phyloP scores from a whole-genome alignment of 2,888 invertebrate genomes.

The Acheta domesticus region DNA sequence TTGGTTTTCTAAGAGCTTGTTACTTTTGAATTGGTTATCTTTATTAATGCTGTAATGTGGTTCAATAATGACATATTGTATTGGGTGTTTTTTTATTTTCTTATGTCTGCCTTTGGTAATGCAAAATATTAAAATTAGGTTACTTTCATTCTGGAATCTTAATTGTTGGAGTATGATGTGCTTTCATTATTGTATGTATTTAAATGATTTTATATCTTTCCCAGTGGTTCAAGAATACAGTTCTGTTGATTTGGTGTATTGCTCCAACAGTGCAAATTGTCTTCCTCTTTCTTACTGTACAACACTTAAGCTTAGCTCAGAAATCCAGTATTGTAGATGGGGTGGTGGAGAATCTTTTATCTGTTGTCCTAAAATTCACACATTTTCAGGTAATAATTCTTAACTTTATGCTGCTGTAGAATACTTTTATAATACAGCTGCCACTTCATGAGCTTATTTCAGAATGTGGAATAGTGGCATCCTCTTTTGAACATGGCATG shows the following conservation, averaged over 20 bases:
- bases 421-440: neutral
- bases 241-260: constrained; percentile 1
- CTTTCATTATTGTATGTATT: too few relatives aligned
- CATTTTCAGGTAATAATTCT: constrained; percentile 20
- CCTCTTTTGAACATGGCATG: constrained; percentile 29
- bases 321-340: constrained; percentile 35
- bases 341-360: constrained; percentile 33
- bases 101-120: too few relatives aligned
- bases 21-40: neutral
- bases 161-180: too few relatives aligned
- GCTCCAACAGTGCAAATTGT: constrained; percentile 22
- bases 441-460: constrained; percentile 20
- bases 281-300: constrained; percentile 27
- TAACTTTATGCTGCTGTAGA: constrained; percentile 34
- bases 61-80: neutral
- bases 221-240: too few relatives aligned
- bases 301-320: constrained; percentile 19
- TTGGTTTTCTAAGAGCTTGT: neutral
- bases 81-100: too few relatives aligned
- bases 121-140: too few relatives aligned
- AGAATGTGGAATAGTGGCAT: constrained; percentile 35
- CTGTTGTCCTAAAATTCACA: constrained; percentile 32
- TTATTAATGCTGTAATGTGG: constrained; percentile 12
- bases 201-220: too few relatives aligned
- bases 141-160: too few relatives aligned